Conservation (phyloP, 2,113 vertebrate genomes). For the Xenopus borealis region DNA sequence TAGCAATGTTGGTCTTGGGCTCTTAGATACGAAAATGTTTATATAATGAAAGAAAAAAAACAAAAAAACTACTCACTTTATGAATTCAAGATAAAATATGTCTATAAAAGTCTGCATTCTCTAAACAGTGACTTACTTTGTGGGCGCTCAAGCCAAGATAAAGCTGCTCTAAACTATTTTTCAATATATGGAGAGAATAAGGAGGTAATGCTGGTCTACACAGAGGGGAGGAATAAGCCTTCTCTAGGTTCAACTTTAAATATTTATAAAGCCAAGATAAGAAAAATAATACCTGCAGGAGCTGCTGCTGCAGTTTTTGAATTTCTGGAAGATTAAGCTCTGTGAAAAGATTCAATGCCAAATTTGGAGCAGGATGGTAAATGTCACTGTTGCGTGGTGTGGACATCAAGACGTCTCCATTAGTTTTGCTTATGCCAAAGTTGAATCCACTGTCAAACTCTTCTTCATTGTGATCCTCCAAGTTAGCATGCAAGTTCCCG, state of each 20-base stretch:
- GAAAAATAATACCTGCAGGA: conserved; percentile 67
- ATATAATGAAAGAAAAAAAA: too few relatives aligned
- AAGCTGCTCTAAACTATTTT: not conserved
- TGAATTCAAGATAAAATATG: too few relatives aligned
- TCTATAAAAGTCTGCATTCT: too few relatives aligned
- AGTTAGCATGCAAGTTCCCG: conserved; percentile 66
- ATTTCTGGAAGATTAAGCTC: conserved; percentile 78
- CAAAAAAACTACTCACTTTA: too few relatives aligned
- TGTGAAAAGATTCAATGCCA: conserved; percentile 77
- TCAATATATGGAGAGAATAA: not conserved
- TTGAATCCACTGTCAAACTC: conserved; percentile 72
- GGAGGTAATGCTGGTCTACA: not conserved
- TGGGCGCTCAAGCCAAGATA: not conserved
- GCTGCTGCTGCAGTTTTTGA: conserved; percentile 76
- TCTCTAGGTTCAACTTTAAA: not conserved
- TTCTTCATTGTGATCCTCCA: conserved; percentile 62
- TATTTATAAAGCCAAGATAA: conserved; percentile 1
- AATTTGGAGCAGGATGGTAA: conserved; percentile 68
- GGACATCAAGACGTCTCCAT: conserved; percentile 64
- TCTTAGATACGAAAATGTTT: too few relatives aligned
- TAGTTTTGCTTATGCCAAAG: conserved; percentile 54
- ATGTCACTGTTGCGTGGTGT: conserved; percentile 64
- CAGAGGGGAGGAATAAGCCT: not conserved
- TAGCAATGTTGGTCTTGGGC: too few relatives aligned
- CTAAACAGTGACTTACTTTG: too few relatives aligned